Evolutionary conservation across 2,797 vertebrate species (phyloP).

Genomic region (Tarsius wallacei): DNA sequence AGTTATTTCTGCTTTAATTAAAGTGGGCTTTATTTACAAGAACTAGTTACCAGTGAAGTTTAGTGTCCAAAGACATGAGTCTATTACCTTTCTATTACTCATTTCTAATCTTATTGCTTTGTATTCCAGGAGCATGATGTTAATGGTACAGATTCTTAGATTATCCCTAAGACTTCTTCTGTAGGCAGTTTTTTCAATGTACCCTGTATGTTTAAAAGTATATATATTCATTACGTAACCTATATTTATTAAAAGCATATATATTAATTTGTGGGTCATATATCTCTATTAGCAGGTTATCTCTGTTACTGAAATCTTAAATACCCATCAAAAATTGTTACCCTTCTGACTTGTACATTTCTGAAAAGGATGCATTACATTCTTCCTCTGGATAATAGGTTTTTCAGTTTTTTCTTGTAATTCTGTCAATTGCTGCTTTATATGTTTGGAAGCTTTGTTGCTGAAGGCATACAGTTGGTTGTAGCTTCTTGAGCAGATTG

Average conservation of each 20-base stretch:
- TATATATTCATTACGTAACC: neutral
- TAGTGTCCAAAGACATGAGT: neutral
- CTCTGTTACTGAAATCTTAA: conserved; percentile 30
- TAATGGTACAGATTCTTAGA: neutral
- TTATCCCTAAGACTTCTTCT: neutral
- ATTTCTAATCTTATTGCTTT: neutral
- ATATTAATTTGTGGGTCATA: neutral
- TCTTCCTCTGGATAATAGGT: neutral
- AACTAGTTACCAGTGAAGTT: neutral
- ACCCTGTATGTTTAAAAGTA: neutral
- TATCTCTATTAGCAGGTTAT: neutral
- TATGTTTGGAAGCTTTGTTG: neutral
- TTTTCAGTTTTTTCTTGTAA: neutral
- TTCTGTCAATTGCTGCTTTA: neutral
- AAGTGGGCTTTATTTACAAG: neutral
- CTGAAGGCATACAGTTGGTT: neutral
- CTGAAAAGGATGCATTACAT: neutral
- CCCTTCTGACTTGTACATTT: neutral
- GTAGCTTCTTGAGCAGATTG: neutral
- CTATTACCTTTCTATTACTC: neutral
- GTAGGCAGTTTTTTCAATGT: neutral
- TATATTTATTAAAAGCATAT: neutral
- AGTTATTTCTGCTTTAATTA: neutral
- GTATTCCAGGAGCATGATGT: neutral
- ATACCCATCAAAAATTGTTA: neutral